These are phyloP conservation scores for Siniperca knerii DNA, from an alignment of 2,113 vertebrate genomes.

Conservation along the genomic window DNA sequence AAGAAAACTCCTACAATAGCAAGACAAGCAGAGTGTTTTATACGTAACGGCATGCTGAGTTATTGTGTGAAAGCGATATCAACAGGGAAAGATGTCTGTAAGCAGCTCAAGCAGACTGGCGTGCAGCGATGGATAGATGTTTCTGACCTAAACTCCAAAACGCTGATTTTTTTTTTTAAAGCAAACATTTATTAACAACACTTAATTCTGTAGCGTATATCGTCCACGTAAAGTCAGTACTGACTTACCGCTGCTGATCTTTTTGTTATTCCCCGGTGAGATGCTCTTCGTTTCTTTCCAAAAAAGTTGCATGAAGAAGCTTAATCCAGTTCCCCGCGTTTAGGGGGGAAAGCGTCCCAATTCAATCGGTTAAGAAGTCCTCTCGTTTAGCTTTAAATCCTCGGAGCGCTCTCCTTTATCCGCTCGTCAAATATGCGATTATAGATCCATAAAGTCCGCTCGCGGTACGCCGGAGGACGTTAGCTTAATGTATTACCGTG, in stretches of 20 bases:
- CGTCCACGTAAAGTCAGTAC: neutral
- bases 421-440: slow-evolving; percentile 39
- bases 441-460: slow-evolving; percentile 82
- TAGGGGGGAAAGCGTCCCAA: slow-evolving; percentile 53
- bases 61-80: neutral
- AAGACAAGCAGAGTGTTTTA: neutral
- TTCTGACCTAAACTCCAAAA: neutral
- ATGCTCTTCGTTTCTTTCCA: slow-evolving; percentile 84
- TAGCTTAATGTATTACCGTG: slow-evolving; percentile 57
- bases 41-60: too few species aligned
- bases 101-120: neutral
- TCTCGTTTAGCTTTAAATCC: slow-evolving; percentile 58
- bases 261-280: slow-evolving; percentile 73
- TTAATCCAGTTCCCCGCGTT: slow-evolving; percentile 80
- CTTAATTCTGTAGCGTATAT: neutral
- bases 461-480: slow-evolving; percentile 52
- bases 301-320: slow-evolving; percentile 87
- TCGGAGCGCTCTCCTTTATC: slow-evolving; percentile 28
- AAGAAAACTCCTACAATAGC: neutral
- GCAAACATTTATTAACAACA: neutral
- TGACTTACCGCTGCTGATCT: slow-evolving; percentile 74
- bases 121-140: slow-evolving; percentile 37
- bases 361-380: slow-evolving; percentile 49
- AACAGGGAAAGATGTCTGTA: neutral
- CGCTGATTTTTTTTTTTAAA: neutral